Conservation (phyloP, 53 echinoderm and acorn worm species). For the Hippasteria phrygiana region DNA sequence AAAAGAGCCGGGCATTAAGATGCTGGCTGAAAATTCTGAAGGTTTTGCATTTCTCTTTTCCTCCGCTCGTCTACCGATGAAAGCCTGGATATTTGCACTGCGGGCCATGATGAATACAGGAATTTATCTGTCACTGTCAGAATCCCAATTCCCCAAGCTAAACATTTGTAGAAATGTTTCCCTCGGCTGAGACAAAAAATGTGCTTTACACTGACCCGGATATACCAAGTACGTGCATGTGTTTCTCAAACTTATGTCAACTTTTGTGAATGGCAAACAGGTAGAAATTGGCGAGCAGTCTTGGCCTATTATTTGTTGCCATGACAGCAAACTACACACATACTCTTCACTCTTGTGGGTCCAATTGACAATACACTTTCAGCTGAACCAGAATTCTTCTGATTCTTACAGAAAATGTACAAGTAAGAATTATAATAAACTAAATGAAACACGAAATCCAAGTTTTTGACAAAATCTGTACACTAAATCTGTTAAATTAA, state of each 20-base stretch:
- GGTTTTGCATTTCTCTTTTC: neutral
- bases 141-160: neutral
- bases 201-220: neutral
- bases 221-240: neutral
- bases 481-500: too few species aligned
- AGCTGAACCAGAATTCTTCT: too few species aligned
- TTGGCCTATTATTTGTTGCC: too few species aligned
- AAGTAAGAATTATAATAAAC: too few species aligned
- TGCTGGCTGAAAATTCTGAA: neutral
- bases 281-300: neutral
- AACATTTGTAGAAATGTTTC: neutral
- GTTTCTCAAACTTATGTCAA: neutral
- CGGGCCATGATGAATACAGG: neutral
- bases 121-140: neutral
- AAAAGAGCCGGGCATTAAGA: constrained; percentile 14
- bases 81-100: neutral
- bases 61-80: neutral
- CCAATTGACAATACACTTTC: too few species aligned
- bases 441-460: too few species aligned
- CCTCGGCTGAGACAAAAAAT: neutral
- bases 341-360: too few species aligned
- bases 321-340: too few species aligned
- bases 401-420: too few species aligned
- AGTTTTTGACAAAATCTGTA: too few species aligned
- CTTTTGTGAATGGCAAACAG: neutral